Base-by-base conservation (phyloP, 2,113 vertebrate species). In the Cyprinus carpio region DNA sequence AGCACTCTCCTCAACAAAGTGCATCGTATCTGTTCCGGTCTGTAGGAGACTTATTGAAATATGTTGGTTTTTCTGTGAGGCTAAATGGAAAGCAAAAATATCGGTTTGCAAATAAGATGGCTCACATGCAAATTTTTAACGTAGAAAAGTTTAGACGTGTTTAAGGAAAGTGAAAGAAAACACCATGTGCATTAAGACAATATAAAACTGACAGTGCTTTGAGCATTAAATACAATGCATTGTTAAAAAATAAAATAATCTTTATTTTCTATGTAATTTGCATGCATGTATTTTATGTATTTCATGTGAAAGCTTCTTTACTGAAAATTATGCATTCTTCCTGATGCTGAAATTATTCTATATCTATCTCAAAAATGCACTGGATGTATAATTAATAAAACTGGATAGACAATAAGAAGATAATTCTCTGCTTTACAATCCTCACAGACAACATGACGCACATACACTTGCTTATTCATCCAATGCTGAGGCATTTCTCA, bases 1-100 rank as follows among this genome's bases (percentile, higher is more conserved):
- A 62, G 60, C 60, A 16, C 64, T 65, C 27, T 64, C 12, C 25
- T 65, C 13, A 65, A 65, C 27, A 65, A 65, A 65, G 15, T 8
- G 6, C 64, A 31, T 67, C 6, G 8, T 13, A 16, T 49, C 15
- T 75, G 12, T 16, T 72, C 10, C 0, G 12, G 6, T 72, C 34
- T 4, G 1, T 18, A 4, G 40, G 25, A 75, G 16, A 75, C 29
- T 27, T 75, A 51, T 25, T 75, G 74, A 75, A 51, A 75, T 75
- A 20, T 0, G 7, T 8, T 75, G 74, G 43, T 18, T 49, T 16
- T 75, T 51, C 8, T 31, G 74, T 3, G 9, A 9, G 6, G 43
- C 74, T 75, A 54, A 75, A 75, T 75, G 46, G 25, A 75, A 54
- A 54, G 51, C 51, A 54, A 54, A 54, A 75, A 76, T 54, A 6